A percentile compares a stretch with the other conserved stretches of the same genome.
These are phyloP conservation scores for Meloidogyne floridensis DNA, from an alignment of 1,140 invertebrate genomes.

Conservation along the genomic window DNA sequence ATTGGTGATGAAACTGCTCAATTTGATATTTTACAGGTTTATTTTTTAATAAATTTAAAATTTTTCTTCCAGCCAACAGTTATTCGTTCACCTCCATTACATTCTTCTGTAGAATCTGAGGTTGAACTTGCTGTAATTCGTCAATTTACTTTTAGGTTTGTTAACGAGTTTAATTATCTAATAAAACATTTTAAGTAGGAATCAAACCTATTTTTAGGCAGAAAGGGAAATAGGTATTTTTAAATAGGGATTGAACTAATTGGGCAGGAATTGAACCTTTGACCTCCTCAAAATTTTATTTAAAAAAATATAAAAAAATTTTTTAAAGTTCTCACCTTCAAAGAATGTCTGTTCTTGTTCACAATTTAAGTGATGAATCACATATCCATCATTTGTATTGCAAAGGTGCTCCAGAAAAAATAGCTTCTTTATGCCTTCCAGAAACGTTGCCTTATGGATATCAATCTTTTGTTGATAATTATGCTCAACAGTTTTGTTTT, in stretches of 20 bases:
- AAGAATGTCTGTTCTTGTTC: conserved; percentile 64
- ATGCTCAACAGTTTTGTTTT: conserved; percentile 55
- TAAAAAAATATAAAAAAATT: neutral
- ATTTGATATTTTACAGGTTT: conserved; percentile 48
- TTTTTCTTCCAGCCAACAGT: conserved; percentile 57
- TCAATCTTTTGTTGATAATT: conserved; percentile 57
- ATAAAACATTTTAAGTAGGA: no score
- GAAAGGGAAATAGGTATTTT: no score
- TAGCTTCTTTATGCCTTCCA: conserved; percentile 52
- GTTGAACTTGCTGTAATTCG: conserved; percentile 59
- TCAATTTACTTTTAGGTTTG: conserved; percentile 61
- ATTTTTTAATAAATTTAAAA: neutral
- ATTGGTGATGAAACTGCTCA: conserved; percentile 57
- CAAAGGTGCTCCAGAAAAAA: conserved; percentile 65
- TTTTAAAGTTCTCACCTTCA: conserved; percentile 61
- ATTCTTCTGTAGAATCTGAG: conserved; percentile 47
- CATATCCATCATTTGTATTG: conserved; percentile 58
- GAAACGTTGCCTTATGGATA: conserved; percentile 51
- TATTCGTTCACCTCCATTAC: conserved; percentile 55
- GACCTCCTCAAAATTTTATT: no score
- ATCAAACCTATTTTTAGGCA: no score
- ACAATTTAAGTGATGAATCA: conserved; percentile 48
- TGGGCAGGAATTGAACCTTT: no score
- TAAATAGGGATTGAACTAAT: no score
- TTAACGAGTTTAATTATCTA: conserved; percentile 20